Base-by-base conservation (phyloP, 2,888 invertebrate species). In the Malacosoma neustria region DNA sequence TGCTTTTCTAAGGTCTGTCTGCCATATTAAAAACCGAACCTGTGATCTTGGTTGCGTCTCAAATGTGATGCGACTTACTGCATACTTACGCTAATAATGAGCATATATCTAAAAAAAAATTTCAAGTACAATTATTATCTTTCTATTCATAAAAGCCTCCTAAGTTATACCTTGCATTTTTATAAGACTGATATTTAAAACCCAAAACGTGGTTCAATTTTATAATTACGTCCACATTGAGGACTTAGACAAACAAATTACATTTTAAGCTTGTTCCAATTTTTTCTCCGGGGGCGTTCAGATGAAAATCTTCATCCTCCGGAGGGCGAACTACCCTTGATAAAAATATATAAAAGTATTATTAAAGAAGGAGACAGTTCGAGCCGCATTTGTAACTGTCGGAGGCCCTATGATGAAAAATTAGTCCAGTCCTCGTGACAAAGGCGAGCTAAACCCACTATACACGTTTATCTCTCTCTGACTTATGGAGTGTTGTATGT, bases 291-390 rank as follows among this genome's bases (percentile, higher is more conserved):
- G 51, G 22, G 49, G 57, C 58, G 51, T 63, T 61, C 61, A 63
- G 71, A 82, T 74, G 79, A 73, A 85, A 82, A 84, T 82, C 80
- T 79, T 80, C 68, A 69, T 75, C 72, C 63, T 59, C 52, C 61
- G 65, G 71, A 73, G 82, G 82, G 80, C 66, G 74, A 68, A 70
- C 75, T 79, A 81, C 84, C 84, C 82, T 82, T 81, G 73, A 81
- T 80, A 80, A 69, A 70, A 56, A 62, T 62, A 63, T 7, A 22
- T 22, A 79, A 84, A 87, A 84, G 82, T 86, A 86, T 85, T 87
- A 86, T 85, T 85, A 85, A 87, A 87, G 86, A 84, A 85, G 74
- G 75, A 82, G 86, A 87, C 87, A 82, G 85, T 87, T 86, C 79
- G 81, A 74, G 72, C 67, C 66, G 67, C 81, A 87, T 87, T 87